Conservation (phyloP, 2,797 vertebrate species). For the Paedocypris micromegethes region DNA sequence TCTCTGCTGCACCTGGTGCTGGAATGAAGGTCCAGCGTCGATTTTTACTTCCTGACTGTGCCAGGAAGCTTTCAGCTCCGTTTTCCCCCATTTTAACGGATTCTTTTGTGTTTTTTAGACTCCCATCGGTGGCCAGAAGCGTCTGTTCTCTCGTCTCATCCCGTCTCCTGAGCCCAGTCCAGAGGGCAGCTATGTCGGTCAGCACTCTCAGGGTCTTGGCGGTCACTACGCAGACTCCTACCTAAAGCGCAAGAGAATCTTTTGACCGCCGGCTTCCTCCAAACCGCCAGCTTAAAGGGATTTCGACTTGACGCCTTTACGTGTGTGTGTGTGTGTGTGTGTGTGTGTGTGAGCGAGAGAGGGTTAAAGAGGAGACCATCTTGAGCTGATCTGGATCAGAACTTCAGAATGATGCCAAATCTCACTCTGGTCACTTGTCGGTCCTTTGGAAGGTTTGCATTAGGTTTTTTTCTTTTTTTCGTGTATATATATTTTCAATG, state of each 20-base stretch:
- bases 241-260: conserved; percentile 89
- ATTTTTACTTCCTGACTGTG: conserved; percentile 3
- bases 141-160: conserved; percentile 81
- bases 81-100: background rate
- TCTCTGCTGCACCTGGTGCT: conserved; percentile 68
- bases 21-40: conserved; percentile 62
- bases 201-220: conserved; percentile 89
- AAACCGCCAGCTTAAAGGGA: conserved; percentile 37
- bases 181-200: conserved; percentile 84
- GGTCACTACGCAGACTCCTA: conserved; percentile 93
- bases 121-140: conserved; percentile 83
- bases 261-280: conserved; percentile 60
- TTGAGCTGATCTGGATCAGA: conserved; percentile 12
- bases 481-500: conserved; percentile 65
- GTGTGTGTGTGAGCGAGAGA: background rate
- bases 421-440: conserved; percentile 26
- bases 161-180: conserved; percentile 89
- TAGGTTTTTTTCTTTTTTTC: conserved; percentile 2
- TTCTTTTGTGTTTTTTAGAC: conserved; percentile 62
- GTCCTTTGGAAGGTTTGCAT: conserved; percentile 36
- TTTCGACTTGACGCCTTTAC: conserved; percentile 8
- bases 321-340: conserved; percentile 15
- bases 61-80: conserved; percentile 5
- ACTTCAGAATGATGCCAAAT: background rate
- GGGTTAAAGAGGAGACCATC: background rate